phyloP scores from a whole-genome alignment of 2,113 vertebrate genomes.

The Rhinogobius similis region DNA sequence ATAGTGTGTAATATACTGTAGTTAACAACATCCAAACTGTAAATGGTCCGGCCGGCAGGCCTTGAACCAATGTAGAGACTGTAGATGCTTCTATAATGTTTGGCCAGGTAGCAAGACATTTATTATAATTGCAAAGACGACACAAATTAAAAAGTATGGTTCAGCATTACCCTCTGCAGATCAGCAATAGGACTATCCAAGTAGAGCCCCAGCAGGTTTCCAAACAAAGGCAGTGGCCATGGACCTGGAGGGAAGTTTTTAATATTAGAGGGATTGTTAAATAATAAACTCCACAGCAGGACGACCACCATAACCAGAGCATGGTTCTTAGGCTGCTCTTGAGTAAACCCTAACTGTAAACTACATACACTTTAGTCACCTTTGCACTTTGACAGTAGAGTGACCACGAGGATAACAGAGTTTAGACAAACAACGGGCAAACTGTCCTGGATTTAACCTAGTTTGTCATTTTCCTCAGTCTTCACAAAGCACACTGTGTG shows the following conservation, averaged over 20 bases:
- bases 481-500: not conserved
- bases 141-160: not conserved
- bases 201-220: constrained; percentile 49
- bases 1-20: too few relatives aligned
- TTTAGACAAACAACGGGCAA: not conserved
- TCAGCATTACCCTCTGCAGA: constrained; percentile 38
- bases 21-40: too few relatives aligned
- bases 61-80: constrained; percentile 47
- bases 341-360: too few relatives aligned
- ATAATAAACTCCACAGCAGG: constrained; percentile 24
- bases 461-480: too few relatives aligned
- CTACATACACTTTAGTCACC: not conserved
- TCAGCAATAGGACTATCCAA: constrained; percentile 31
- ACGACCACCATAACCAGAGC: constrained; percentile 22
- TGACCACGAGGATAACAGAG: not conserved
- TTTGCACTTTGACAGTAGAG: not conserved
- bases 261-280: constrained; percentile 31
- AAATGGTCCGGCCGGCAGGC: too few relatives aligned
- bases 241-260: constrained; percentile 56
- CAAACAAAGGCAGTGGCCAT: constrained; percentile 33
- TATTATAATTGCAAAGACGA: not conserved
- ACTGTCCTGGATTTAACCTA: too few relatives aligned
- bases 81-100: constrained; percentile 43
- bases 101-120: constrained; percentile 33
- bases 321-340: not conserved